Conservation (phyloP, 2,888 invertebrate genomes). For the Dusona sp. region DNA sequence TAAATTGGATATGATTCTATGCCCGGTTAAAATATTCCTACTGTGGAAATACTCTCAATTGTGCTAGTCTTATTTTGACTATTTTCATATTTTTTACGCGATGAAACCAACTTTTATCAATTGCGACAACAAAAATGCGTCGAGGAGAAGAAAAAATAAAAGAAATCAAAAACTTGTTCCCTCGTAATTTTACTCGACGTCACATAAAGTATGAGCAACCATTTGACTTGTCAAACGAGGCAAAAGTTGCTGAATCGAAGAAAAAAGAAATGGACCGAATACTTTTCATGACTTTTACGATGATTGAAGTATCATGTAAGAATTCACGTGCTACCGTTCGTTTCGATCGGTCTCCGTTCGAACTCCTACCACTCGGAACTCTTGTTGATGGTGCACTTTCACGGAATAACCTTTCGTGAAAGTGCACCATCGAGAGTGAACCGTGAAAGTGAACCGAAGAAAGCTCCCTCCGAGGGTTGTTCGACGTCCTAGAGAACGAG, state of each 20-base stretch:
- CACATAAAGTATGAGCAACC: neutral
- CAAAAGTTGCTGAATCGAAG: neutral
- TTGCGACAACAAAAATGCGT: neutral
- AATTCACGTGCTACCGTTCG: conserved; percentile 1
- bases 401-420: conserved; percentile 4
- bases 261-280: neutral
- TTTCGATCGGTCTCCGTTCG: neutral
- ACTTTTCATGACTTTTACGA: conserved; percentile 12
- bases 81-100: neutral
- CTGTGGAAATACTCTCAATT: neutral
- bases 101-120: neutral
- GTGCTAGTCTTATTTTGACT: neutral
- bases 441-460: neutral
- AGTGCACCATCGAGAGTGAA: conserved; percentile 18
- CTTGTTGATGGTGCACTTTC: conserved; percentile 28
- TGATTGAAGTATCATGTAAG: conserved; percentile 8
- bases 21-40: neutral
- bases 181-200: neutral
- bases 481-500: neutral
- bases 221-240: neutral
- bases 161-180: neutral
- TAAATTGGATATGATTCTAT: conserved; percentile 47
- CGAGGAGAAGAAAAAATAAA: neutral
- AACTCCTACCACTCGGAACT: neutral
- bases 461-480: neutral